Evolutionary conservation across 2,888 invertebrate genomes (phyloP).

Genomic region (Cerceris ruficornis): DNA sequence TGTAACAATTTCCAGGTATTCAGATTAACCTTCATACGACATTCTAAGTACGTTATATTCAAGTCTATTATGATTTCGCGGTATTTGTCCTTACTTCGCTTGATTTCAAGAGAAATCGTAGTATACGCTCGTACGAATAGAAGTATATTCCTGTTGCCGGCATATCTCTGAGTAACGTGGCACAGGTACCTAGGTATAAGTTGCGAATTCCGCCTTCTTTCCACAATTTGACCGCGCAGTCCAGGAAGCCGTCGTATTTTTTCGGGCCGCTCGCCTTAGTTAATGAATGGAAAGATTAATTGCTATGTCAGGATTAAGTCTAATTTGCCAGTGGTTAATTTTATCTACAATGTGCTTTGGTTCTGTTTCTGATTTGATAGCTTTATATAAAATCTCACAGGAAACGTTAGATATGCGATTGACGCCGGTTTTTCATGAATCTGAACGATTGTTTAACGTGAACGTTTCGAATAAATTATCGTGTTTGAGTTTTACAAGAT

Average conservation of each 20-base stretch:
- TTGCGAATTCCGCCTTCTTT: conserved; percentile 84
- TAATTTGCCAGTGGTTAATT: not conserved
- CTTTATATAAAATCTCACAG: no score
- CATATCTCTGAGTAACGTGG: conserved; percentile 85
- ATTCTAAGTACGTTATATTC: no score
- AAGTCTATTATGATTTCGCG: no score
- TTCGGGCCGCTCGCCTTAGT: conserved; percentile 22
- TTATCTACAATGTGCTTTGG: no score
- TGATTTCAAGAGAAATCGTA: conserved; percentile 20
- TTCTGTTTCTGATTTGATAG: no score
- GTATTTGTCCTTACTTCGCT: not conserved
- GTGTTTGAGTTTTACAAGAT: not conserved
- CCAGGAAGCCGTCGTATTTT: conserved; percentile 84
- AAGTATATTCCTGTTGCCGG: conserved; percentile 85
- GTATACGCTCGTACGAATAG: conserved; percentile 82
- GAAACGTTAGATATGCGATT: no score
- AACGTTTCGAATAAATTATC: not conserved
- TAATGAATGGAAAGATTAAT: not conserved
- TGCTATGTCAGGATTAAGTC: not conserved
- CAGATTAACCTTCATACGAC: no score
- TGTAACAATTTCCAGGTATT: no score
- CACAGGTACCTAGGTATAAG: conserved; percentile 85
- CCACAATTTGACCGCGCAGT: conserved; percentile 84
- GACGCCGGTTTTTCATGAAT: no score
- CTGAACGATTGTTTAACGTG: no score